A percentile compares a stretch with the other conserved stretches of the same genome.
These are phyloP conservation scores for Varecia variegata DNA, from an alignment of 2,797 vertebrate genomes.

Conservation along the genomic window DNA sequence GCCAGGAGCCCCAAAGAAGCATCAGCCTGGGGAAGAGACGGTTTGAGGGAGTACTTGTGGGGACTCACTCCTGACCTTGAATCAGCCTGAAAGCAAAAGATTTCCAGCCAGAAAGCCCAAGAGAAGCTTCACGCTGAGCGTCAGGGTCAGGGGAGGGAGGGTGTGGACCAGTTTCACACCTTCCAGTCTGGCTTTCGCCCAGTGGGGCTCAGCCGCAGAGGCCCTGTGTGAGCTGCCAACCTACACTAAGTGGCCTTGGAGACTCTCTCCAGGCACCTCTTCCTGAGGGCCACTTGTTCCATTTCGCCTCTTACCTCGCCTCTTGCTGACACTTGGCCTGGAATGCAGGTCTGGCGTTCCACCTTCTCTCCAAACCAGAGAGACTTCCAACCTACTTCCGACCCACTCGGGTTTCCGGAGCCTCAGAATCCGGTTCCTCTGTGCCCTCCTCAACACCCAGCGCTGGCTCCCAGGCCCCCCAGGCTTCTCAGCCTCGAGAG, in stretches of 20 bases:
- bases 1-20: background rate
- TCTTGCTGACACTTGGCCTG: background rate
- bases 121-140: background rate
- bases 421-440: background rate
- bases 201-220: background rate
- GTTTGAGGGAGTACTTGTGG: background rate
- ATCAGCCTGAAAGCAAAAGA: background rate
- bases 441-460: background rate
- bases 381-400: too few species aligned
- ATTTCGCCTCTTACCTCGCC: background rate
- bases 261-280: background rate
- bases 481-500: background rate
- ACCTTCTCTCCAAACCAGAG: background rate
- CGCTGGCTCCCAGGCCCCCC: fast-evolving
- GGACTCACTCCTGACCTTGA: background rate
- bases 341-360: background rate
- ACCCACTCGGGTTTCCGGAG: background rate
- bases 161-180: fast-evolving
- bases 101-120: background rate
- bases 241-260: background rate
- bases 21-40: background rate
- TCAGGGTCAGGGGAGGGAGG: background rate
- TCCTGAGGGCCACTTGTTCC: background rate
- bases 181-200: fast-evolving
- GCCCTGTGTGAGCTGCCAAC: background rate